phyloP scores from a whole-genome alignment of 2,113 vertebrate genomes.

The Semnornis frantzii region DNA sequence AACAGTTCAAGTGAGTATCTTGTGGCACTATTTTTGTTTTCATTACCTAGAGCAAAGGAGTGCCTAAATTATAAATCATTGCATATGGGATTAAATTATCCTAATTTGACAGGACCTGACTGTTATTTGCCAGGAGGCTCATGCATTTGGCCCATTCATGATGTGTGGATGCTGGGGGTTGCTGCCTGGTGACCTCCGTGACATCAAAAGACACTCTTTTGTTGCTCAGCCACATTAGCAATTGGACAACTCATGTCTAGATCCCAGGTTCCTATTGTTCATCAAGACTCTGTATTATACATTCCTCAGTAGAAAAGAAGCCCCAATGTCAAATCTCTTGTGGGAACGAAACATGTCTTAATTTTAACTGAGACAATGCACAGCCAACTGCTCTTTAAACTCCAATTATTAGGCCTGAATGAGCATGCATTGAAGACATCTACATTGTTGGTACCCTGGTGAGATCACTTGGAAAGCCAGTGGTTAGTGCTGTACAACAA shows the following conservation, averaged over 20 bases:
- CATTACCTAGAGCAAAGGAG: not conserved
- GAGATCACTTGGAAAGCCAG: conserved; percentile 55
- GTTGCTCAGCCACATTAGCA: not conserved
- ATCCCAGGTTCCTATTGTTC: not conserved
- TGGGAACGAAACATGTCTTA: conserved; percentile 38
- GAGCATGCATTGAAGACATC: conserved; percentile 46
- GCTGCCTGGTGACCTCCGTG: not conserved
- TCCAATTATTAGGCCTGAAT: conserved; percentile 51
- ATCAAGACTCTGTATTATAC: not conserved
- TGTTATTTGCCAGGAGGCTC: not conserved
- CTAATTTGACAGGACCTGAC: not conserved
- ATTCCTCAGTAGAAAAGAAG: not conserved
- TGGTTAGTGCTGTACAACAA: conserved; percentile 31
- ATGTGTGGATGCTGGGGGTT: not conserved
- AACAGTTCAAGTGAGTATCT: not conserved
- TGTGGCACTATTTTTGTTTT: not conserved
- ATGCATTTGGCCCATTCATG: not conserved
- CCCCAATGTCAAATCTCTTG: not conserved
- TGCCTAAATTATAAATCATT: not conserved
- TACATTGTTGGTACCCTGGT: conserved; percentile 49
- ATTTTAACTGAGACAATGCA: conserved; percentile 46
- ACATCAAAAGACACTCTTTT: not conserved
- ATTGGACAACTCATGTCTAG: not conserved
- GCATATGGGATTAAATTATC: not conserved
- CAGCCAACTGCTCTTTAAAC: conserved; percentile 35